These are phyloP conservation scores for Syngnathus scovelli DNA, from an alignment of 2,113 vertebrate genomes.

Conservation along the genomic window DNA sequence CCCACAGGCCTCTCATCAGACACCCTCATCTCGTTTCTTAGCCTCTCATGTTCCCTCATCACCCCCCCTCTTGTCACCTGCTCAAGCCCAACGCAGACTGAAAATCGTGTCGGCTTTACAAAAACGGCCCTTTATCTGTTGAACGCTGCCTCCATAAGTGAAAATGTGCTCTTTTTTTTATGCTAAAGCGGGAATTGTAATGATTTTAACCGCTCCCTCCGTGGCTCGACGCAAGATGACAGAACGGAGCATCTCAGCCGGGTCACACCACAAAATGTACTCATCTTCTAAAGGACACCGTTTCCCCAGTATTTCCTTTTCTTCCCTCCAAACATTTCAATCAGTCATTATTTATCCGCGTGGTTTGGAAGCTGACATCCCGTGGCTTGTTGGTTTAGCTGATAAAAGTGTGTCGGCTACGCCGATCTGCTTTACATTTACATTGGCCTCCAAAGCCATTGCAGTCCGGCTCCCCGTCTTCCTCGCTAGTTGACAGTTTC, in stretches of 20 bases:
- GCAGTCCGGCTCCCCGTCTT: slow-evolving; percentile 25
- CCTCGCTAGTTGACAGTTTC: slow-evolving; percentile 45
- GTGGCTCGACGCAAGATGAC: not conserved
- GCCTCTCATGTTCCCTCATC: slow-evolving; percentile 53
- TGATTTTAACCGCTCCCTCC: not conserved
- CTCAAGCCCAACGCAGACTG: slow-evolving; percentile 24
- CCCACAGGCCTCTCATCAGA: slow-evolving; percentile 54
- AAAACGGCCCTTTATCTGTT: slow-evolving; percentile 16
- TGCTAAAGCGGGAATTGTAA: not conserved
- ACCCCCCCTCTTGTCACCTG: slow-evolving; percentile 18
- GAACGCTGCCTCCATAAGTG: not conserved
- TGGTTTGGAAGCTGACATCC: slow-evolving; percentile 35
- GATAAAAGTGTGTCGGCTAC: slow-evolving; percentile 22
- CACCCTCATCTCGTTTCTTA: slow-evolving; percentile 54
- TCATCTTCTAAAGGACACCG: not conserved
- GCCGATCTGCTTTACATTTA: slow-evolving; percentile 47
- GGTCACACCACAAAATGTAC: not conserved
- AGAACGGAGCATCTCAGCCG: not conserved
- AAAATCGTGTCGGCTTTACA: slow-evolving; percentile 18
- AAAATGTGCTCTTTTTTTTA: not conserved
- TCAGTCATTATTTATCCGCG: slow-evolving; percentile 20
- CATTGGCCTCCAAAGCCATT: slow-evolving; percentile 32
- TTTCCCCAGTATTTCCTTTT: slow-evolving; percentile 3
- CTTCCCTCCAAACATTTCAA: slow-evolving; percentile 36
- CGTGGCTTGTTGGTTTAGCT: slow-evolving; percentile 22